These are phyloP conservation scores for Acrossocheilus fasciatus DNA, from an alignment of 2,797 vertebrate genomes.

Conservation along the genomic window DNA sequence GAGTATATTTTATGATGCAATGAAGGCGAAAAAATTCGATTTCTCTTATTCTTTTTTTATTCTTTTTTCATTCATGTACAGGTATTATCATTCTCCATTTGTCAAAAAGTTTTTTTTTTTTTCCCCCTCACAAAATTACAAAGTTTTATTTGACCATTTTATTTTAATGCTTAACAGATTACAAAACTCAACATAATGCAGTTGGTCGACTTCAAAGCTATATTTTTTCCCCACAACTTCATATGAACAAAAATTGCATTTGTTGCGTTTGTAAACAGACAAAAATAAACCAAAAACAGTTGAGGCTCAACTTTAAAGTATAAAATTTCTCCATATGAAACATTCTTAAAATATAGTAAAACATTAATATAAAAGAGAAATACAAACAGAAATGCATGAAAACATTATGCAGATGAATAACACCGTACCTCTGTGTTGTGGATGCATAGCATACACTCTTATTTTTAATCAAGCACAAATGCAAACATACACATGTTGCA, in stretches of 20 bases:
- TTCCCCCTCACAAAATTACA: neutral
- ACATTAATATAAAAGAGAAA: slow-evolving; percentile 27
- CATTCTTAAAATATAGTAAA: slow-evolving; percentile 15
- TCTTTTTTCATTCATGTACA: neutral
- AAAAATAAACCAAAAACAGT: neutral
- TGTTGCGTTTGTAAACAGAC: neutral
- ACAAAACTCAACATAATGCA: neutral
- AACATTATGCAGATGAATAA: slow-evolving; percentile 60
- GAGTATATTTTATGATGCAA: neutral
- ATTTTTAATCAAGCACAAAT: slow-evolving; percentile 52
- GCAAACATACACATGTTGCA: slow-evolving; percentile 56
- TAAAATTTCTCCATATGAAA: slow-evolving; percentile 8
- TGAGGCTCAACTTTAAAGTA: neutral
- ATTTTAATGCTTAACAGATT: neutral
- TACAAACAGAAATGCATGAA: slow-evolving; percentile 54
- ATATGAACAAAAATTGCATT: slow-evolving; percentile 15
- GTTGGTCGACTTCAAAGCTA: neutral
- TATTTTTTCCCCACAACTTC: neutral
- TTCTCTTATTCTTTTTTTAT: neutral
- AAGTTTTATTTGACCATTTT: neutral
- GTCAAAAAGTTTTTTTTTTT: neutral
- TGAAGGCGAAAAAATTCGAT: neutral
- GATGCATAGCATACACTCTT: slow-evolving; percentile 62
- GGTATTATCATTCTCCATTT: neutral
- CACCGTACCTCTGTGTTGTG: slow-evolving; percentile 59